Base-by-base conservation (phyloP, 2,797 vertebrate genomes). In the Rhinella marina region DNA sequence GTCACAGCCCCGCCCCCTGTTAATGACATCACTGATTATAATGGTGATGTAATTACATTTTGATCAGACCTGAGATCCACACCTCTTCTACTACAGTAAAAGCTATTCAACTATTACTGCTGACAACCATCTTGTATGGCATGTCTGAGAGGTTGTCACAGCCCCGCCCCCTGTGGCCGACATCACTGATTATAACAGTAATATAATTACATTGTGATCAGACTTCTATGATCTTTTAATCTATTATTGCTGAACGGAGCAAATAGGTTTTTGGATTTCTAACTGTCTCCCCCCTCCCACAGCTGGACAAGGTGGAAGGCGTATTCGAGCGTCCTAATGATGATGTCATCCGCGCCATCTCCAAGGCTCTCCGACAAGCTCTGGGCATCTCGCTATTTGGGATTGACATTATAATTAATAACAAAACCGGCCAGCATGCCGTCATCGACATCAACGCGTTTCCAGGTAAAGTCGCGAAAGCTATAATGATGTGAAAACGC, bases 401-500 rank as follows among this genome's bases (percentile, higher is more conserved):
- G 77, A 99, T 99, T 0, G 98, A 99, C 68, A 96, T 99, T 90
- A 99, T 99, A 92, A 99, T 99, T 91, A 98, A 98, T 93, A 99
- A 99, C 93, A 97, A 97, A 92, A 99, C 97, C 0, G 98, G 98
- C 64, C 98, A 98, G 90, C 98, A 99, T 0, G 97, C 98, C 0
- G 97, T 99, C 92, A 99, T 99, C 9, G 98, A 99, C 91, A 96
- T 99, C 93, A 99, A 99, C 64, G 98, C 98, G 92, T 99, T 99
- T 92, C 98, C 98, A 92, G 98, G 98, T 99, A 92, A 12, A 41
- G 62, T 1, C 23, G 23, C 62, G 0, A 6, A 17, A 6, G 52
- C 52, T 54, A 54, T 9, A 54, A 54, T 9, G 2, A 10, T 54
- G 1, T 13, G 9, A 13, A 7, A 2, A 54, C 52, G 13, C 13